These are phyloP conservation scores for Collichthys lucidus DNA, from an alignment of 2,113 vertebrate species.

Conservation along the genomic window DNA sequence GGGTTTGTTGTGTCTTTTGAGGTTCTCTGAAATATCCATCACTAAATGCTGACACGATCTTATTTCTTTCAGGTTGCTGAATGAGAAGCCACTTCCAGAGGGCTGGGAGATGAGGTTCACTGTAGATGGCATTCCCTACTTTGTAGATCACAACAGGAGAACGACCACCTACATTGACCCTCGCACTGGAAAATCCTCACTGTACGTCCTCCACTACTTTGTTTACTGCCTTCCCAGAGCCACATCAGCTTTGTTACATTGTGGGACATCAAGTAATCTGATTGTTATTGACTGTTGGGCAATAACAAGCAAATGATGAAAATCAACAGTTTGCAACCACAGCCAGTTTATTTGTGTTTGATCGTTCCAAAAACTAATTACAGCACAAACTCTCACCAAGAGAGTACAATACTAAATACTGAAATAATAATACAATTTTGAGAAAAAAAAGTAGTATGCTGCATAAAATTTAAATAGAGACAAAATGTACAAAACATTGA, in stretches of 20 bases:
- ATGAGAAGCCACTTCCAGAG: constrained; percentile 97
- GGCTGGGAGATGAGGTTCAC: constrained; percentile 99
- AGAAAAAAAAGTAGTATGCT: no score
- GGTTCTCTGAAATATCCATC: background rate
- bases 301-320: no score
- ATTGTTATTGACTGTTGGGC: background rate
- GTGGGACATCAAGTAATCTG: background rate
- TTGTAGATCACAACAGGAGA: constrained; percentile 97
- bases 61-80: constrained; percentile 86
- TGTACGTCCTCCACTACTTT: constrained; percentile 83
- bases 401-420: no score
- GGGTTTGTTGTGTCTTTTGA: background rate
- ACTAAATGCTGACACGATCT: background rate
- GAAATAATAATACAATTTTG: no score
- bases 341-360: no score
- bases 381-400: no score
- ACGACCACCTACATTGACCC: constrained; percentile 98
- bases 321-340: no score
- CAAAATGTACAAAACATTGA: no score
- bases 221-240: background rate
- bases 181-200: constrained; percentile 95
- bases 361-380: no score
- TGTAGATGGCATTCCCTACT: constrained; percentile 97
- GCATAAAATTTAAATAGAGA: no score
- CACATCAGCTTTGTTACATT: background rate